Base-by-base conservation (phyloP, 2,797 vertebrate genomes). In the Gila robusta region DNA sequence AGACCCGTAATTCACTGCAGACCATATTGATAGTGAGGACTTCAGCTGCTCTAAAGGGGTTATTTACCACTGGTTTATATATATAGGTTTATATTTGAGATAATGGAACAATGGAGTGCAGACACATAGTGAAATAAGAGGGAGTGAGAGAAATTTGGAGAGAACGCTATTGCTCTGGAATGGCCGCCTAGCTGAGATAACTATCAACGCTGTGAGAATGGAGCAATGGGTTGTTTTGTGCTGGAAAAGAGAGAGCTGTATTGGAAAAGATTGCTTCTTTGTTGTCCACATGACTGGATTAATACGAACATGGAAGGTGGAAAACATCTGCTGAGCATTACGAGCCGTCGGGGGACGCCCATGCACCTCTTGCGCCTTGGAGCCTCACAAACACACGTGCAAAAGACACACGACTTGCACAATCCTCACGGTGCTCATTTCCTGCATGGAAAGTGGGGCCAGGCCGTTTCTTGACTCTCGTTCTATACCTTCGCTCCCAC, bases 271-370 rank as follows among this genome's bases (percentile, higher is more conserved):
- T 83, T 76, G 47, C 76, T 84, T 73, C 62, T 83, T 67, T 39
- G 59, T 81, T 54, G 44, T 86, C 89, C 90, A 88, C 84, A 83
- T 90, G 80, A 89, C 87, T 81, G 76, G 79, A 91, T 89, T 91
- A 88, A 89, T 88, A 87, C 28, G 71, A 87, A 73, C 86, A 86
- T 52, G 56, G 77, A 86, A 86, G 81, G 82, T 89, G 91, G 86
- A 91, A 90, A 92, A 92, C 92, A 92, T 92, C 92, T 92, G 92
- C 89, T 89, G 82, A 89, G 88, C 81, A 90, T 92, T 92, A 91
- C 64, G 83, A 84, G 84, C 71, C 44, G 12, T 82, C 37, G 28
- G 77, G 88, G 89, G 89, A 92, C 86, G 84, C 89, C 90, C 83
- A 81, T 71, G 86, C 62, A 86, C 87, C 87, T 85, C 87, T 87